Evolutionary conservation across 2,888 invertebrate genomes (phyloP).

Genomic region (Pomacea canaliculata): DNA sequence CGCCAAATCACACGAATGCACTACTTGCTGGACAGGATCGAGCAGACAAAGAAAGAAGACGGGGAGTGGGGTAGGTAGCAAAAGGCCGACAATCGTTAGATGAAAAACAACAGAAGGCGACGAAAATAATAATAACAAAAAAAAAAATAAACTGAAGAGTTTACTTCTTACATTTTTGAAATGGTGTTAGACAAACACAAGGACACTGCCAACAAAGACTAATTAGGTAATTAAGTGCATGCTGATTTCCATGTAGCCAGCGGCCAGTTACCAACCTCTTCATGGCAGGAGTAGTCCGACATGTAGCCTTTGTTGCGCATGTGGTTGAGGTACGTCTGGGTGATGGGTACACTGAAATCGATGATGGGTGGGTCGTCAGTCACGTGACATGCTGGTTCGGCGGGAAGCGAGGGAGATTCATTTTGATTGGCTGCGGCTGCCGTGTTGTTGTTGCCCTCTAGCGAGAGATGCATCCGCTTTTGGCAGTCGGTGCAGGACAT

Average conservation of each 20-base stretch:
- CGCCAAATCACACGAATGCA: not conserved
- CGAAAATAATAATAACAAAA: too few species aligned
- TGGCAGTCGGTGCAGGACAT: slow-evolving; percentile 95
- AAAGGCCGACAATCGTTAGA: not conserved
- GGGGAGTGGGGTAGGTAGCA: not conserved
- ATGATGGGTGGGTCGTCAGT: slow-evolving; percentile 72
- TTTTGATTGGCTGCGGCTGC: slow-evolving; percentile 24
- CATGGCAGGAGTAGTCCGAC: slow-evolving; percentile 41
- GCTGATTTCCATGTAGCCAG: too few species aligned
- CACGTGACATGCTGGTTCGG: slow-evolving; percentile 20
- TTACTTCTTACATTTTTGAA: too few species aligned
- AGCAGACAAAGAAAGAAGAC: not conserved
- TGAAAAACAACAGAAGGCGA: not conserved
- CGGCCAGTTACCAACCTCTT: slow-evolving; percentile 41
- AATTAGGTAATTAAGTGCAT: too few species aligned
- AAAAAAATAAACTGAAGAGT: too few species aligned
- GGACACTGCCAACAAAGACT: too few species aligned
- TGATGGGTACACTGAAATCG: slow-evolving; percentile 89
- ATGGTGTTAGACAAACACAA: too few species aligned
- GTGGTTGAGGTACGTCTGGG: slow-evolving; percentile 84
- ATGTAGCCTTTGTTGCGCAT: slow-evolving; percentile 50
- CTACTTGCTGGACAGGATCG: slow-evolving; percentile 1
- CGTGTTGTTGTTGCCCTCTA: slow-evolving; percentile 50
- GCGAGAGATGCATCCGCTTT: slow-evolving; percentile 75
- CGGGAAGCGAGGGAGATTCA: slow-evolving; percentile 9